Evolutionary conservation across 2,888 invertebrate genomes (phyloP), one percentile per base, ranked within the genome.

Genomic region (Cantharis lateralis): DNA sequence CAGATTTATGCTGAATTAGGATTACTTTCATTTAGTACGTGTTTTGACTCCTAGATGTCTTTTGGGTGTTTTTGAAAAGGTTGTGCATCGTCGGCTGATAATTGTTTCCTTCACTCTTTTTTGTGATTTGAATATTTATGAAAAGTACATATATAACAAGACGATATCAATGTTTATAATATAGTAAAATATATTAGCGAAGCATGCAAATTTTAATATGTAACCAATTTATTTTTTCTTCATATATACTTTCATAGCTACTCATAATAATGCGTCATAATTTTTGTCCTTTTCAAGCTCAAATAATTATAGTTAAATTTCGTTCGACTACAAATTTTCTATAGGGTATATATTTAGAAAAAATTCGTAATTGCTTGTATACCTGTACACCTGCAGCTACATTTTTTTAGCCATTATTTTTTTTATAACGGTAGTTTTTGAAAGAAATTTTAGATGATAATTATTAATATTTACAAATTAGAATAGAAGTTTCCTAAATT

Each of bases 51-150:
- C 24, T 76, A 68, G 72, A 71, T 76, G 64, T 72, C 76, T 16
- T 75, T 73, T 78, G 32, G 70, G 72, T 78, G 71, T 76, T 32
- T 32, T 78, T 82, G 82, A 86, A 85, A 32, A 64, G 86, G 86
- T 86, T 86, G 86, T 86, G 86, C 84, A 79, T 85, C 85, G 86
- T 85, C 85, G 84, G 81, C 85, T 83, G 79, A 71, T 84, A 82
- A 79, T 78, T 75, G 68, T 78, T 75, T 78, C 68, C 16, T 73
- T 78, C 72, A 32, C n/a, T 72, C 15, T 71, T 62, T 32, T 75
- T 72, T 62, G 68, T 72, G 63, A 72, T 70, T 70, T 71, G 71
- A 78, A 73, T 71, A 74, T 78, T 73, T 78, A 70, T 72, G 32
- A 32, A 32, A 75, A 62, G 68, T 62, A 24, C 24, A 24, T 24